A percentile compares a stretch with the other conserved stretches of the same genome.
phyloP scores from a whole-genome alignment of 2,888 invertebrate species.

The Branchellion lobata region DNA sequence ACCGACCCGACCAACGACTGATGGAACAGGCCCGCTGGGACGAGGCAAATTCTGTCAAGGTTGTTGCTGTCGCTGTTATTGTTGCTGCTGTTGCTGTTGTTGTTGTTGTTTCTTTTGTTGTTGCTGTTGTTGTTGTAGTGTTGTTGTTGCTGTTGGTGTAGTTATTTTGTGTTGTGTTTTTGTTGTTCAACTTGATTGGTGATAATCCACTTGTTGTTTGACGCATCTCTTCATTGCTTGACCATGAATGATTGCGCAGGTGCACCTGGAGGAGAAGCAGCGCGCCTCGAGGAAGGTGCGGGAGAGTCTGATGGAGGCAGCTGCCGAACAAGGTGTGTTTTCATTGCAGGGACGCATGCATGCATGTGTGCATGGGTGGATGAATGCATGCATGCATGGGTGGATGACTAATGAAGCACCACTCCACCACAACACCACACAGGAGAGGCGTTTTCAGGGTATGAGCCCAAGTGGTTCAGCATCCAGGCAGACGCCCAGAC shows the following conservation, averaged over 20 bases:
- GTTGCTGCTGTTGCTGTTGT: not conserved
- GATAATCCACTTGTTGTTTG: too few relatives aligned
- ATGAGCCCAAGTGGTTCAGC: slow-evolving; percentile 84
- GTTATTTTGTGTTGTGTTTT: too few relatives aligned
- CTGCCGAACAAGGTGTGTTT: slow-evolving; percentile 55
- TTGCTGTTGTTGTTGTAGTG: too few relatives aligned
- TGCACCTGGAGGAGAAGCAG: slow-evolving; percentile 91
- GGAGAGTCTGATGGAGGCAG: slow-evolving; percentile 67
- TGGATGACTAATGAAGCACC: too few relatives aligned
- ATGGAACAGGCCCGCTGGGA: slow-evolving; percentile 69
- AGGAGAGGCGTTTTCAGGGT: slow-evolving; percentile 72
- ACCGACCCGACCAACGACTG: slow-evolving; percentile 90
- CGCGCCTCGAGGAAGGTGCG: slow-evolving; percentile 74
- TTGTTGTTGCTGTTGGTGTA: too few relatives aligned
- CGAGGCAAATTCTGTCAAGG: slow-evolving; percentile 76
- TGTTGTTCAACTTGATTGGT: too few relatives aligned
- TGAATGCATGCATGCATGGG: too few relatives aligned
- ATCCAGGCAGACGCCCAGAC: slow-evolving; percentile 73
- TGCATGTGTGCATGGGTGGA: too few relatives aligned
- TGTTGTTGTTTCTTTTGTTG: not conserved
- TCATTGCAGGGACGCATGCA: too few relatives aligned
- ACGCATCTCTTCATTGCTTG: too few relatives aligned
- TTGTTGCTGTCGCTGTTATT: not conserved
- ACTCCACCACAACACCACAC: slow-evolving; percentile 51
- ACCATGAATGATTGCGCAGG: not conserved